Evolutionary conservation across 2,113 vertebrate species (phyloP), one percentile per base, ranked within the genome.

Genomic region (Chrysemys picta): DNA sequence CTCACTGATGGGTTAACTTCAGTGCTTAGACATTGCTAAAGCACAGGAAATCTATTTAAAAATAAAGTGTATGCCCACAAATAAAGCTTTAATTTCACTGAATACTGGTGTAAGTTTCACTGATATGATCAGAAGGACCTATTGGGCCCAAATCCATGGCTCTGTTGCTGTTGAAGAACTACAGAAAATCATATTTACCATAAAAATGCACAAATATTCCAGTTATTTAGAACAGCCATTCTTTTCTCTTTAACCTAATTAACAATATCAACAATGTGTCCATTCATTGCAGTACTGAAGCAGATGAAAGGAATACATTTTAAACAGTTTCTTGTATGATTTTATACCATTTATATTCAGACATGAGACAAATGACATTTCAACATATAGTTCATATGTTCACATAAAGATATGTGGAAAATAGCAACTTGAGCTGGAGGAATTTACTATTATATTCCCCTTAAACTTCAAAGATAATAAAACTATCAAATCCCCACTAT

Each of bases 131-230:
- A 3, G 49, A 72, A 84, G 22, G 78, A 59, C 79, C 59, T 95
- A 10, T 24, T 92, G 59, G 80, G 91, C n/a, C 10, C 65, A 52
- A 52, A 47, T 86, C 90, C 62, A 84, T 35, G 78, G 25, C n/a
- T 85, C 76, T 47, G 50, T 47, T 96, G 83, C 92, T 95, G 81
- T 94, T 89, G 84, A 96, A 85, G 88, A 80, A 88, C 85, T 93
- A 94, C 0, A 97, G 89, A 52, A 81, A 95, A 94, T 91, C 78
- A 89, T 91, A 91, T 97, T 97, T 97, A 96, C 57, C 93, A 94
- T 97, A 97, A 97, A 96, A 93, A 97, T 97, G 97, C 94, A 94
- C 72, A 89, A 93, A 91, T 79, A 97, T 97, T 96, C 92, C 95
- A 97, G 92, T 96, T 97, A 97, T 97, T 95, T 94, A 86, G 92